A percentile compares a stretch with the other conserved stretches of the same genome.
Evolutionary conservation across 2,113 vertebrate genomes (phyloP).

Genomic region (Aldabrachelys gigantea): DNA sequence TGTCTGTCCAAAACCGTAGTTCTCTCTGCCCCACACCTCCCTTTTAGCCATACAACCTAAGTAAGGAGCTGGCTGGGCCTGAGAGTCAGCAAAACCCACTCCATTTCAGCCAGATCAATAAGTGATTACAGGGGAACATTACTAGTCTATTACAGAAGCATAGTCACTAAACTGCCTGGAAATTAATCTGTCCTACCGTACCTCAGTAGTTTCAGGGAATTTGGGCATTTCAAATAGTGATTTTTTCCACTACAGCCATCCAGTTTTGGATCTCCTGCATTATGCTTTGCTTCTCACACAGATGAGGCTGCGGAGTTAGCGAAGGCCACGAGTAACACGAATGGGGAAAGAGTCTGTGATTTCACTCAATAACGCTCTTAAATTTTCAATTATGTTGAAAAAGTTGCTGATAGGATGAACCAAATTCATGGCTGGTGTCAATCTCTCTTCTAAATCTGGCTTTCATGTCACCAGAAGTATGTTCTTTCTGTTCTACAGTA

Average conservation of each 20-base stretch:
- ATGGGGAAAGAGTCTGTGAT: background rate
- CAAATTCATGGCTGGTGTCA: fast-evolving
- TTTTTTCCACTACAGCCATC: background rate
- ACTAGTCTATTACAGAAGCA: background rate
- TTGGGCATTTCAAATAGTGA: background rate
- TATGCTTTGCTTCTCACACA: background rate
- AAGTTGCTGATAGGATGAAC: background rate
- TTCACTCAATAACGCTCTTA: fast-evolving
- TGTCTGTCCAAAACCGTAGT: background rate
- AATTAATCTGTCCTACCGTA: background rate
- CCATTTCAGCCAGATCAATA: background rate
- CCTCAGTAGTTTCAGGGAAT: background rate
- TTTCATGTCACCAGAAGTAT: background rate
- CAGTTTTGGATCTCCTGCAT: background rate
- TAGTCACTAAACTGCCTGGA: fast-evolving
- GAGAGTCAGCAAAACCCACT: background rate
- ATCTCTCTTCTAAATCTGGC: background rate
- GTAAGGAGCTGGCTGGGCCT: background rate
- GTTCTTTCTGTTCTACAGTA: background rate
- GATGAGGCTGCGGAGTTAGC: background rate
- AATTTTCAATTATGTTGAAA: background rate
- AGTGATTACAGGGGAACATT: background rate
- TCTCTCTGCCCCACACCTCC: background rate
- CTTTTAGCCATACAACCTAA: background rate
- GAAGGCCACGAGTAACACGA: background rate